Base-by-base conservation (phyloP, 2,113 vertebrate genomes). In the Pomatostomus ruficeps region DNA sequence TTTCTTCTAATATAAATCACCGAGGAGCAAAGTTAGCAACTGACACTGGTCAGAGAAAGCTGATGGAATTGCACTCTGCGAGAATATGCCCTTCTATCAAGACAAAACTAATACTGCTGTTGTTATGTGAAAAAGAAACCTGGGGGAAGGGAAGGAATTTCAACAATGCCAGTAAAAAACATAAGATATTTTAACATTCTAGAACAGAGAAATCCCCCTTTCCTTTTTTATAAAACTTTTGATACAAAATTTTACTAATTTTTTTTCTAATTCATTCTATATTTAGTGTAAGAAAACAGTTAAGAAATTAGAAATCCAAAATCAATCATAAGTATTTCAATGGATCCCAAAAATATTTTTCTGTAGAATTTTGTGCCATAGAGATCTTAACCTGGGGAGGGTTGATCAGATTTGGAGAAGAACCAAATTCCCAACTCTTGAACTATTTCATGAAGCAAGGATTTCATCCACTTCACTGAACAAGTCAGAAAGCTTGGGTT, bases 1-100 rank as follows among this genome's bases (percentile, higher is more conserved):
- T 91, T 90, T 91, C 82, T 68, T 93, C 81, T 74, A 63, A 36
- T 70, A 91, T 90, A 94, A 94, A 93, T 90, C 91, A 94, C 43
- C 83, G 58, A 85, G 31, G 16, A 94, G 61, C 45, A 77, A 85
- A 94, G 46, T 3, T 90, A 74, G 49, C 74, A 79, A 22, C 21
- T 24, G 22, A 14, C 0, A 0, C 17, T 62, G 67, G 68, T 75
- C 81, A 63, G 43, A 83, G 67, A 90, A 76, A 70, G 42, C 20
- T 77, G 78, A 61, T 73, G 78, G 76, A 92, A 79, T 46, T 61
- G 45, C 22, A 31, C 29, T 55, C 54, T 52, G 23, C 0, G 0
- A 72, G 42, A 87, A 49, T 89, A 73, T 66, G 70, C 10, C n/a
- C 33, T 74, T 88, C 63, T n/a, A 49, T 52, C 63, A 29, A 83